Evolutionary conservation across 1,140 invertebrate genomes (phyloP), one percentile per base, ranked within the genome.

Genomic region (Drosophila mojavensis): DNA sequence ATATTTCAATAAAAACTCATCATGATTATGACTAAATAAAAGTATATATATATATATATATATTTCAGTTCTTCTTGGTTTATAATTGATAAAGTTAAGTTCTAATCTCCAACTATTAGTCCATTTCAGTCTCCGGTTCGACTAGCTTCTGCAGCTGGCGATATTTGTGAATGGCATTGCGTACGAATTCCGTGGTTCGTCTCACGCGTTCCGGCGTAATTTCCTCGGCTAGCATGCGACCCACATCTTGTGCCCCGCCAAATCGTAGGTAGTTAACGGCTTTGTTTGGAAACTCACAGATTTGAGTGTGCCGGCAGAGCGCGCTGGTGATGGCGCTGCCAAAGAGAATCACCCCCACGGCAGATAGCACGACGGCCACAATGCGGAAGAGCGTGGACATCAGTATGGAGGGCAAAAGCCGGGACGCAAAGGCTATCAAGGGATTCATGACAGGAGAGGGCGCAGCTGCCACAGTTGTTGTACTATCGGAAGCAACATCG

Each of bases 151-250:
- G 86, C 30, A 90, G 54, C 6, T 85, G 71, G 39, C 94, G 92
- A 84, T 96, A 96, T 82, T 95, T 95, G 20, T 94, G 93, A 60
- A 96, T 93, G 15, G 95, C 95, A 17, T 93, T 94, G 61, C 94
- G 93, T 1, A 96, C 94, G 15, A 96, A 93, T 15, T 94, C 92
- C 0, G 94, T 94, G 0, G 95, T 94, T 5, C 93, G 91, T n/a
- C 94, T 93, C 7, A 96, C 93, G 24, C 93, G 93, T 20, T 94
- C 93, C 3, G 91, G 84, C 0, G 92, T 93, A 51, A 93, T 88
- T 71, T 92, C 70, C 61, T 83, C 61, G 80, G 82, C 67, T 74
- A 83, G 54, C 93, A 91, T 68, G 56, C 81, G 64, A 56, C 89
- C 67, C 88, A 83, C 78, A 91, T 88, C 54, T 67, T 79, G 61